These are phyloP conservation scores for Elgonia sp. DNA, from an alignment of 2,888 invertebrate genomes.

Conservation along the genomic window DNA sequence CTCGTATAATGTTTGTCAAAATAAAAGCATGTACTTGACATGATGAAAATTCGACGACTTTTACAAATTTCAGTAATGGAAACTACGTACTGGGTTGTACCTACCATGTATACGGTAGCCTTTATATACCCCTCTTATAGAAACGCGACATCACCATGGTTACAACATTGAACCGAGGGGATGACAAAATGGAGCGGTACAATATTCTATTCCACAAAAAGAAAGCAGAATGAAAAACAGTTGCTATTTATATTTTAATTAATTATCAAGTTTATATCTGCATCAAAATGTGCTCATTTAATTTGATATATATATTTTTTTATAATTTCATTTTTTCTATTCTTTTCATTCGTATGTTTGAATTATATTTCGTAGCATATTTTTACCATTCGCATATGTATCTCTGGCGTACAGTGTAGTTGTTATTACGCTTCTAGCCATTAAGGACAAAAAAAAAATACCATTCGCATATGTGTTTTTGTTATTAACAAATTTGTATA, in stretches of 20 bases:
- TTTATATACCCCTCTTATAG: constrained; percentile 84
- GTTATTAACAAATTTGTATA: too few relatives aligned
- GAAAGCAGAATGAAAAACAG: constrained; percentile 61
- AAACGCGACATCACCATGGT: constrained; percentile 86
- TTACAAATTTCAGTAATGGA: constrained; percentile 75
- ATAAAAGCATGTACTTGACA: constrained; percentile 58
- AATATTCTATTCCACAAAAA: constrained; percentile 82
- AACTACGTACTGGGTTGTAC: constrained; percentile 67
- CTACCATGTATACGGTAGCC: constrained; percentile 81
- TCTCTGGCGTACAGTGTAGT: too few relatives aligned
- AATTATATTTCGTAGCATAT: too few relatives aligned
- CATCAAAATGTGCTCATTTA: too few relatives aligned
- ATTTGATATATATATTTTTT: too few relatives aligned
- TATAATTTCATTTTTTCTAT: too few relatives aligned
- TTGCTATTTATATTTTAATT: constrained; percentile 53
- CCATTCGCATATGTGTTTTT: too few relatives aligned
- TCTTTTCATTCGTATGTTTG: too few relatives aligned
- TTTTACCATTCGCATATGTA: too few relatives aligned
- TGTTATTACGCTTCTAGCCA: too few relatives aligned
- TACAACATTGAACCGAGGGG: constrained; percentile 86
- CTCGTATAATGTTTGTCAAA: constrained; percentile 53
- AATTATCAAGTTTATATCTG: not conserved
- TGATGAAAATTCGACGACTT: constrained; percentile 69
- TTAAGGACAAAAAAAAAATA: too few relatives aligned
- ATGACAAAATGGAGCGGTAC: constrained; percentile 86